These are phyloP conservation scores for Drosophila subsilvestris DNA, from an alignment of 2,888 invertebrate species.

Conservation along the genomic window DNA sequence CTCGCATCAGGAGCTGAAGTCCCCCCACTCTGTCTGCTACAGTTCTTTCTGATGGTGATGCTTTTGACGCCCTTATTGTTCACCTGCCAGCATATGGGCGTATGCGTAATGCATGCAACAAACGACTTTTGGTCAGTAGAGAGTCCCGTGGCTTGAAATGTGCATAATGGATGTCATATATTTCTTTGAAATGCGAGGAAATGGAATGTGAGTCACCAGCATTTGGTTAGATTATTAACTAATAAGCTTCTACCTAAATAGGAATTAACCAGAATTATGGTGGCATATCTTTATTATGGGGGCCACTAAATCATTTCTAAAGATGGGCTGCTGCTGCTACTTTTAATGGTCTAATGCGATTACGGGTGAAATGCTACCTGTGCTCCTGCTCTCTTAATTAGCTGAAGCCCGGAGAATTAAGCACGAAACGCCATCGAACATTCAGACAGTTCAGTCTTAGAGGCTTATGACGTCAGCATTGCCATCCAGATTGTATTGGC, in stretches of 20 bases:
- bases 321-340: neutral
- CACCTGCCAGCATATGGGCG: neutral
- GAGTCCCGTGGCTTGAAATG: too few relatives aligned
- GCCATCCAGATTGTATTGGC: too few relatives aligned
- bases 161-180: neutral
- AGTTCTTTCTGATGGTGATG: neutral
- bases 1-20: constrained; percentile 1
- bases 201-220: too few relatives aligned
- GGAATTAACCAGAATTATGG: neutral
- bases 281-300: neutral
- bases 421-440: neutral
- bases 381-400: neutral
- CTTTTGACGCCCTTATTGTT: neutral
- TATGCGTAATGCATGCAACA: neutral
- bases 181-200: neutral
- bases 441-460: neutral
- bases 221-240: neutral
- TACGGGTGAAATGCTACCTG: neutral
- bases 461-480: neutral
- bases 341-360: neutral
- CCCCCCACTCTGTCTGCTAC: neutral
- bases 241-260: neutral
- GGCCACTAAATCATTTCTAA: neutral
- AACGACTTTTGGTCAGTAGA: neutral
- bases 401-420: neutral